Percentiles rank a stretch among this genome's conserved stretches.
Evolutionary conservation across 2,888 invertebrate species (phyloP).

Genomic region (Stegophylla sp.): DNA sequence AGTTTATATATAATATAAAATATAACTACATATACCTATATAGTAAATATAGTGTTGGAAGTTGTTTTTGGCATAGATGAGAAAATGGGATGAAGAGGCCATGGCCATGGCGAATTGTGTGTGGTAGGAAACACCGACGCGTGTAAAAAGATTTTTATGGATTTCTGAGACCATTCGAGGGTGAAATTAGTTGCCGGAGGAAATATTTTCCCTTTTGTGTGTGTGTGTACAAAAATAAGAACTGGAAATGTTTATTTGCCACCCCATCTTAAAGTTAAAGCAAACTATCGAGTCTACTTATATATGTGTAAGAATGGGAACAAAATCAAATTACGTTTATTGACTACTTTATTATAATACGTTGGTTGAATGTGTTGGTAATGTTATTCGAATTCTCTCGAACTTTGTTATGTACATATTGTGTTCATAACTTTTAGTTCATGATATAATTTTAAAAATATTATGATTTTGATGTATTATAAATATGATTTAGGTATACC

Average conservation of each 20-base stretch:
- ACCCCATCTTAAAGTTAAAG: constrained; percentile 10
- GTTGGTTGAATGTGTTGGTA: not conserved
- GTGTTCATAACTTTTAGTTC: too few relatives aligned
- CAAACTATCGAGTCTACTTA: constrained; percentile 16
- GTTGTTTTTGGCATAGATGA: constrained; percentile 4
- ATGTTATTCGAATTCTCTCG: too few relatives aligned
- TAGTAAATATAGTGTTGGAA: constrained; percentile 19
- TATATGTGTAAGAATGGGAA: constrained; percentile 7
- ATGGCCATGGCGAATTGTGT: constrained; percentile 15
- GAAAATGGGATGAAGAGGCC: not conserved
- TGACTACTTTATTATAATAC: not conserved
- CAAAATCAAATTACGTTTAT: constrained; percentile 30
- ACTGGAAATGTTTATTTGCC: constrained; percentile 46
- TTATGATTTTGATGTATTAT: too few relatives aligned
- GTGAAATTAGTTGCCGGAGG: constrained; percentile 54
- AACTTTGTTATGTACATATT: too few relatives aligned
- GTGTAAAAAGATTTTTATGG: constrained; percentile 56
- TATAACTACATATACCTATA: not conserved
- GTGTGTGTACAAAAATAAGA: constrained; percentile 31
- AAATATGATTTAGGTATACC: too few relatives aligned
- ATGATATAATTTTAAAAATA: too few relatives aligned
- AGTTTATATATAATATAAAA: constrained; percentile 11
- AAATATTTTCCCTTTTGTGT: constrained; percentile 37
- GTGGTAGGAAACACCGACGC: constrained; percentile 34
- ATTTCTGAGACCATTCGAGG: constrained; percentile 41